A percentile compares a stretch with the other conserved stretches of the same genome.
Evolutionary conservation across 2,888 invertebrate species (phyloP).

Genomic region (Synanthedon myopaeformis): DNA sequence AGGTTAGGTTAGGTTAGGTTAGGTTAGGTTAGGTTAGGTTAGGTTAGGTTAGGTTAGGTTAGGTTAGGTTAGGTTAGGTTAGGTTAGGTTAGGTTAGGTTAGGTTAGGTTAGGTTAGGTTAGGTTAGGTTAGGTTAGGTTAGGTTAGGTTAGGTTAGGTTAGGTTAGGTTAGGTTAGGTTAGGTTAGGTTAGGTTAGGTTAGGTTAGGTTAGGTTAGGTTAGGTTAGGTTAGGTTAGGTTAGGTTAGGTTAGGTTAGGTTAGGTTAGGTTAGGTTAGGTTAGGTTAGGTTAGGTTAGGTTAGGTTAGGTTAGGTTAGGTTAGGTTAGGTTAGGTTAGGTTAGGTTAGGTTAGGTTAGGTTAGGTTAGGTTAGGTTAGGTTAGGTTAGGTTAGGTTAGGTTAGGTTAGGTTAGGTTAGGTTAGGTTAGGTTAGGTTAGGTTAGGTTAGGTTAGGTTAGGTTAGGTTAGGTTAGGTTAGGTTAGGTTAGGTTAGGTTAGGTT

Average conservation of each 20-base stretch:
- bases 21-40: slow-evolving; percentile 5
- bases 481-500: slow-evolving; percentile 7
- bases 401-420: slow-evolving; percentile 10
- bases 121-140: slow-evolving; percentile 8
- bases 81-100: slow-evolving; percentile 10
- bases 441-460: slow-evolving; percentile 3
- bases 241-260: slow-evolving; percentile 10
- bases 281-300: slow-evolving; percentile 9
- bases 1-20: slow-evolving; percentile 10
- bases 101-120: slow-evolving; percentile 8
- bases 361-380: slow-evolving; percentile 9
- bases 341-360: slow-evolving; percentile 8
- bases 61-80: slow-evolving; percentile 7
- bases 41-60: slow-evolving; percentile 6
- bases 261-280: slow-evolving; percentile 7
- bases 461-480: slow-evolving; percentile 9
- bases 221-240: slow-evolving; percentile 8
- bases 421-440: slow-evolving; percentile 6
- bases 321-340: slow-evolving; percentile 8
- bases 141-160: slow-evolving; percentile 3
- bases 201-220: slow-evolving; percentile 7
- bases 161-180: background rate
- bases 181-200: slow-evolving; percentile 8
- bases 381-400: slow-evolving; percentile 8
- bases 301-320: slow-evolving; percentile 7